Percentiles rank a stretch among this genome's conserved stretches.
Evolutionary conservation across 1,140 invertebrate genomes (phyloP).

Genomic region (Hyposmocoma kahamanoa): DNA sequence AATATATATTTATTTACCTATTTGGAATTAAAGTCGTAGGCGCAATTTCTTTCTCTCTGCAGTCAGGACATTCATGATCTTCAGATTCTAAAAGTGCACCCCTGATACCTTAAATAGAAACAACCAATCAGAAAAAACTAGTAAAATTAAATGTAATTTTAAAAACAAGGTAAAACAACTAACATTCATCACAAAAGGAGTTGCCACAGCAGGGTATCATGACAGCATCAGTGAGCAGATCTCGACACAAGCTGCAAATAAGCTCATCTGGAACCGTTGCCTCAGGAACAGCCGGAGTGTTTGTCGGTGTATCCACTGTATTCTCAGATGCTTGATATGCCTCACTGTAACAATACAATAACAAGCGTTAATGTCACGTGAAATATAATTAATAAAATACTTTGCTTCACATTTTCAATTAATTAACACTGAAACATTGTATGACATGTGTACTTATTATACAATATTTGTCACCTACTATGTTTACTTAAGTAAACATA

Average conservation of each 20-base stretch:
- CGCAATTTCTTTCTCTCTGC: slow-evolving; percentile 92
- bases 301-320: slow-evolving; percentile 52
- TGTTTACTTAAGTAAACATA: too few relatives aligned
- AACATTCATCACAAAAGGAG: slow-evolving; percentile 99
- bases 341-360: slow-evolving; percentile 75
- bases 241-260: slow-evolving; percentile 92
- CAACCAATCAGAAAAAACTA: neutral
- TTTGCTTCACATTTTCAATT: too few relatives aligned
- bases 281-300: slow-evolving; percentile 72
- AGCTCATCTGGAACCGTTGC: slow-evolving; percentile 92
- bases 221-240: slow-evolving; percentile 95
- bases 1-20: slow-evolving; percentile 38
- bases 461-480: too few relatives aligned
- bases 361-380: neutral
- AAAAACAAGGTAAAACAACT: slow-evolving; percentile 46
- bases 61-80: slow-evolving; percentile 95
- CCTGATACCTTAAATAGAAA: slow-evolving; percentile 81
- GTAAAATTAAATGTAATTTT: neutral
- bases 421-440: too few relatives aligned
- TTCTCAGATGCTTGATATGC: slow-evolving; percentile 84
- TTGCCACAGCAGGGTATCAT: slow-evolving; percentile 98
- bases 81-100: slow-evolving; percentile 92
- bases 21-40: slow-evolving; percentile 96
- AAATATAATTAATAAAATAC: too few relatives aligned
- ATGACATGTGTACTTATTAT: too few relatives aligned